Evolutionary conservation across 2,888 invertebrate species (phyloP).

Genomic region (Glomeris marginata): DNA sequence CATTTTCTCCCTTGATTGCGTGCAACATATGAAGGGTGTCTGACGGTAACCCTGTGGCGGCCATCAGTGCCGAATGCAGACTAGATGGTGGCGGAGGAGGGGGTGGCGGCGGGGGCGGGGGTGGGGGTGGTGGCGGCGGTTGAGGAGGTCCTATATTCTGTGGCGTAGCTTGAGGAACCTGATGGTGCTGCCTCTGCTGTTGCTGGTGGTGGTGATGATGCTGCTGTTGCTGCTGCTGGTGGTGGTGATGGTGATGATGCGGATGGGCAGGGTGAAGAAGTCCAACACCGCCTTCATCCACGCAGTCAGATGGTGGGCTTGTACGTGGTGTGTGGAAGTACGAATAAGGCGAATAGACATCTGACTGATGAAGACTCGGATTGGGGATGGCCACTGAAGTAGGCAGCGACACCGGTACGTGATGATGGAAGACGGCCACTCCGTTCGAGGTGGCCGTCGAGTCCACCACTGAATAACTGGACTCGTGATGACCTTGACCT

Average conservation of each 20-base stretch:
- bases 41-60: too few relatives aligned
- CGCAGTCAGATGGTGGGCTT: constrained; percentile 31
- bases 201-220: constrained; percentile 34
- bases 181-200: constrained; percentile 10
- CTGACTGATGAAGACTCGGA: constrained; percentile 85
- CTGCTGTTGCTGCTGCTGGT: too few relatives aligned
- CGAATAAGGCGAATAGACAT: constrained; percentile 82
- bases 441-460: constrained; percentile 19
- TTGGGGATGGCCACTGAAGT: constrained; percentile 94
- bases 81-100: constrained; percentile 27
- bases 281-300: constrained; percentile 27
- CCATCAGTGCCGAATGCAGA: too few relatives aligned
- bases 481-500: constrained; percentile 38
- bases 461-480: constrained; percentile 15
- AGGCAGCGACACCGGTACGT: constrained; percentile 69
- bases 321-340: constrained; percentile 51
- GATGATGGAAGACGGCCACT: constrained; percentile 24
- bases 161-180: constrained; percentile 59
- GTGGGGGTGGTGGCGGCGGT: constrained; percentile 6
- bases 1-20: constrained; percentile 38
- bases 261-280: constrained; percentile 38
- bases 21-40: too few relatives aligned
- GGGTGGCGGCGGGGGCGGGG: constrained; percentile 57
- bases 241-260: too few relatives aligned
- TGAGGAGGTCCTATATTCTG: constrained; percentile 18